Percentiles rank a stretch among this genome's conserved stretches.
Evolutionary conservation across 53 echinoderm and acorn worm genomes (phyloP).

Genomic region (Holothuria leucospilota): DNA sequence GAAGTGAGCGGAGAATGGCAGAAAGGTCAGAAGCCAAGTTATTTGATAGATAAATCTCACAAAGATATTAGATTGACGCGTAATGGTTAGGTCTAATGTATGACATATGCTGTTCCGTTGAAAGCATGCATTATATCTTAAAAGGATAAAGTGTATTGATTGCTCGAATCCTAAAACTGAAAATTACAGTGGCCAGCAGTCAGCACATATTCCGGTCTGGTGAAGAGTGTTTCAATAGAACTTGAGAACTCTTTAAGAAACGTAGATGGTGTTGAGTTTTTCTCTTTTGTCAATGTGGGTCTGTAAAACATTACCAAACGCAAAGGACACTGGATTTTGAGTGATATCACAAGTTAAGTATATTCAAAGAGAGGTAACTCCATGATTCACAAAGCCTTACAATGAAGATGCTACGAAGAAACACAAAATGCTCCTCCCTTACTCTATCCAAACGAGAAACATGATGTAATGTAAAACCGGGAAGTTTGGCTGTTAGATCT

Average conservation of each 20-base stretch:
- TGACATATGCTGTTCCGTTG: slow-evolving; percentile 72
- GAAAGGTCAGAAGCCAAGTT: slow-evolving; percentile 42
- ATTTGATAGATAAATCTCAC: background rate
- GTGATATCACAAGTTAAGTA: slow-evolving; percentile 28
- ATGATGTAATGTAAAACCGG: background rate
- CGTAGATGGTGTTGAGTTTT: slow-evolving; percentile 12
- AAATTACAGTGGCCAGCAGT: slow-evolving; percentile 66
- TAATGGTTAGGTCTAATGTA: slow-evolving; percentile 66
- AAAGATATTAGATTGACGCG: slow-evolving; percentile 44
- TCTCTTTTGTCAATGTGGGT: slow-evolving; percentile 12
- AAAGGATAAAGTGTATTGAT: slow-evolving; percentile 42
- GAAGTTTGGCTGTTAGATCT: slow-evolving; percentile 53
- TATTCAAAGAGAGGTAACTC: slow-evolving; percentile 39
- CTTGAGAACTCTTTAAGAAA: no score
- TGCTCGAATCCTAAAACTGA: slow-evolving; percentile 40
- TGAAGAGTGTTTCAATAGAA: slow-evolving; percentile 35
- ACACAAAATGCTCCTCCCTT: slow-evolving; percentile 38
- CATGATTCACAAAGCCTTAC: background rate
- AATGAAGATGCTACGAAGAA: slow-evolving; percentile 25
- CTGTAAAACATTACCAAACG: slow-evolving; percentile 35
- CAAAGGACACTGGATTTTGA: background rate
- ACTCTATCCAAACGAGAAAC: slow-evolving; percentile 5
- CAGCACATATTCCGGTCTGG: slow-evolving; percentile 38
- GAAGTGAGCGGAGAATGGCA: slow-evolving; percentile 31
- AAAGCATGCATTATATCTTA: slow-evolving; percentile 56